Percentiles rank a stretch among this genome's conserved stretches.
These are phyloP conservation scores for Spheniscus mendiculus DNA, from an alignment of 2,113 vertebrate species.

Conservation along the genomic window DNA sequence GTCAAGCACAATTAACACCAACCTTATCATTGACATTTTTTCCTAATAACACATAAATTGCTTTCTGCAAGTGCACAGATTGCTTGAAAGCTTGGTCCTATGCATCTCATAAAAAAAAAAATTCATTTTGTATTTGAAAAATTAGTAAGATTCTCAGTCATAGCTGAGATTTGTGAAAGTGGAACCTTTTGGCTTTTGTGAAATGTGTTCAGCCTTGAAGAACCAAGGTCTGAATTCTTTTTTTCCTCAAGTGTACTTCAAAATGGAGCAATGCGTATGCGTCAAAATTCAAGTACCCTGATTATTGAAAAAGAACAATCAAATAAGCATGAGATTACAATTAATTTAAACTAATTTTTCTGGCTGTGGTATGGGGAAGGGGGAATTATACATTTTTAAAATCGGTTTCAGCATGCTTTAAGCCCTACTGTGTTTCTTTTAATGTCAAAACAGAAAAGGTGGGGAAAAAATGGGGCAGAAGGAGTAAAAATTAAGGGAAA, in stretches of 20 bases:
- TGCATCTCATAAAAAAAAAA: background rate
- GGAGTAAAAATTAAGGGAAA: background rate
- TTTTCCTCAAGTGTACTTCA: background rate
- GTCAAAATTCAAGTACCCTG: background rate
- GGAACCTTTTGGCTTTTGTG: background rate
- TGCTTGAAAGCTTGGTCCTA: background rate
- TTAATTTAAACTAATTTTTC: background rate
- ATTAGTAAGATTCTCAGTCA: background rate
- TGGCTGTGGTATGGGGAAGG: rapidly evolving
- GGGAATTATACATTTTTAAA: background rate
- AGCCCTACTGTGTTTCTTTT: background rate
- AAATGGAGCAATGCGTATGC: background rate
- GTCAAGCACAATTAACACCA: background rate
- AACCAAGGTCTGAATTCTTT: background rate
- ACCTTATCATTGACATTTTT: background rate
- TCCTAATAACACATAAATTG: background rate
- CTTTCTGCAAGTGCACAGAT: background rate
- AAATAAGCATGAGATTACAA: background rate
- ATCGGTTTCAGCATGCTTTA: background rate
- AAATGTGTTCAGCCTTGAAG: background rate
- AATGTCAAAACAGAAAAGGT: background rate
- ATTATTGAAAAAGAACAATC: constrained; percentile 1
- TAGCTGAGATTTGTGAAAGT: background rate
- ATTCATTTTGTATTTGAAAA: background rate
- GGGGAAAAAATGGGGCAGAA: background rate